Evolutionary conservation across 2,888 invertebrate species (phyloP).

Genomic region (Nomada fabriciana): DNA sequence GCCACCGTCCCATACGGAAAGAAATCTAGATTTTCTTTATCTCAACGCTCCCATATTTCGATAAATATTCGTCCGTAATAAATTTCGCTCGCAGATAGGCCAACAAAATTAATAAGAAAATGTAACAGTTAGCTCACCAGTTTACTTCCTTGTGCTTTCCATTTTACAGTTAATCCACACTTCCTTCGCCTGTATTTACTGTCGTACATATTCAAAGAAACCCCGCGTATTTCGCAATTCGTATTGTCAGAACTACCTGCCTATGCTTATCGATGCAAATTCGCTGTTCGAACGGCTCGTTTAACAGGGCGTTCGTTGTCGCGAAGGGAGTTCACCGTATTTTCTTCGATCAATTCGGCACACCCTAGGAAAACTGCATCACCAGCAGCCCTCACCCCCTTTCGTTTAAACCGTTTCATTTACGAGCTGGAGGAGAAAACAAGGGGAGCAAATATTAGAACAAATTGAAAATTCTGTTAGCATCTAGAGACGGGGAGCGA

Average conservation of each 20-base stretch:
- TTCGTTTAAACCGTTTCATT: conserved; percentile 18
- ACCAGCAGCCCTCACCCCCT: not conserved
- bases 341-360: conserved; percentile 17
- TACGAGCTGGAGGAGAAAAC: conserved; percentile 12
- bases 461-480: conserved; percentile 48
- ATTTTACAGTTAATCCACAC: no score
- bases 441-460: conserved; percentile 34
- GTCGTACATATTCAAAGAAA: not conserved
- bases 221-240: not conserved
- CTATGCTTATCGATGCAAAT: conserved; percentile 1
- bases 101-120: not conserved
- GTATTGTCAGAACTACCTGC: not conserved
- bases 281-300: not conserved
- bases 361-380: not conserved
- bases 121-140: no score
- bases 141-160: no score
- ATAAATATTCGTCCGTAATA: not conserved
- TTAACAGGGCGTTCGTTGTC: conserved; percentile 9
- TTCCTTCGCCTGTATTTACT: no score
- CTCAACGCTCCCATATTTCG: not conserved
- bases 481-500: conserved; percentile 8
- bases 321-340: not conserved
- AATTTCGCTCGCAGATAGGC: not conserved
- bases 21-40: not conserved
- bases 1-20: not conserved